Evolutionary conservation across 2,797 vertebrate species (phyloP).

Genomic region (Chaenodraco wilsoni): DNA sequence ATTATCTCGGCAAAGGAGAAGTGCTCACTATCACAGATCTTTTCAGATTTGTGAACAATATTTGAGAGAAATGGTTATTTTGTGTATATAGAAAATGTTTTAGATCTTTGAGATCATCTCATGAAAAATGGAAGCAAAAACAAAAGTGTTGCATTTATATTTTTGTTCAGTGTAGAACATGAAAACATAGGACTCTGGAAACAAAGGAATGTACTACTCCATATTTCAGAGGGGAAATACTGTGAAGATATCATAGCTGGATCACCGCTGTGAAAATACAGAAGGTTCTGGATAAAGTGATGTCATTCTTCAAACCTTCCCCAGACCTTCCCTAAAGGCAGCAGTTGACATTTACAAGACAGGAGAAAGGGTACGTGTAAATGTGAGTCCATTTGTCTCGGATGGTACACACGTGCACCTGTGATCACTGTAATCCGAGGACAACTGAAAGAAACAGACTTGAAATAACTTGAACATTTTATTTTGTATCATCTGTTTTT

Average conservation of each 20-base stretch:
- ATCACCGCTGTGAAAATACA: constrained; percentile 4
- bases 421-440: not conserved
- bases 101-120: no score
- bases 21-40: no score
- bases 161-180: no score
- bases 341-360: constrained; percentile 1
- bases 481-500: no score
- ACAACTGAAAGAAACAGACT: not conserved
- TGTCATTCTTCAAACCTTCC: not conserved
- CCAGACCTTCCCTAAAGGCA: not conserved
- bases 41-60: no score
- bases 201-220: not conserved
- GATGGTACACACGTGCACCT: not conserved
- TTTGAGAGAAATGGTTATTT: no score
- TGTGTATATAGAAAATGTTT: no score
- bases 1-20: no score
- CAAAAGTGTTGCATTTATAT: no score
- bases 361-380: not conserved
- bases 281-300: not conserved
- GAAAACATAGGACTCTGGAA: no score
- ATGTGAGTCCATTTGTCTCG: not conserved
- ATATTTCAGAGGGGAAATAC: not conserved
- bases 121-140: no score
- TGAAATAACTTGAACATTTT: not conserved
- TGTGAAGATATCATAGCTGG: constrained; percentile 2